phyloP scores from a whole-genome alignment of 2,888 invertebrate genomes.

The Oxystoma pomonae region DNA sequence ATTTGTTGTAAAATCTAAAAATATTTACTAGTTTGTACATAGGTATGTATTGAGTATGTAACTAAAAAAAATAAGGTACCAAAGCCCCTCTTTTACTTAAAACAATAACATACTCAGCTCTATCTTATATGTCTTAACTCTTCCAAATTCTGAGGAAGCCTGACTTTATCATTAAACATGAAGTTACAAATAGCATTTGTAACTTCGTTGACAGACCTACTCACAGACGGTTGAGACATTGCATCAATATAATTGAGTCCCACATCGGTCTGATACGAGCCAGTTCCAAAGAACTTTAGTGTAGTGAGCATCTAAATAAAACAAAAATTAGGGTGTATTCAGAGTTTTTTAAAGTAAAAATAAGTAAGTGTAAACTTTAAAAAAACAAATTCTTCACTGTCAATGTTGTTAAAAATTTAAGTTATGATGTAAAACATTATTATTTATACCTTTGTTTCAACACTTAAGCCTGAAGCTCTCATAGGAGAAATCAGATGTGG shows the following conservation, averaged over 20 bases:
- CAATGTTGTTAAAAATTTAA: background rate
- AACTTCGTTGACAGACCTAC: background rate
- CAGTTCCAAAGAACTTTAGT: background rate
- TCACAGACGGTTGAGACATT: background rate
- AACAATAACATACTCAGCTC: background rate
- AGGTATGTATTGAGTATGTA: no score
- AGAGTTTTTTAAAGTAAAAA: no score
- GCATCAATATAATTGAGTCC: background rate
- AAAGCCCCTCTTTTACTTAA: no score
- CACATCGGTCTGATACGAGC: background rate
- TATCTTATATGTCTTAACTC: background rate
- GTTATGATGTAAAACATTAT: background rate
- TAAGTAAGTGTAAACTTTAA: no score
- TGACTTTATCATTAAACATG: background rate
- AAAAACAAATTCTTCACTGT: no score
- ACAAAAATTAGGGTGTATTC: background rate
- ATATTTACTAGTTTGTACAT: no score
- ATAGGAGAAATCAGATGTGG: background rate
- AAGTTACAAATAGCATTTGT: background rate
- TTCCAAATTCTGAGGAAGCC: background rate
- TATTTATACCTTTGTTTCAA: background rate
- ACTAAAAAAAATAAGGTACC: no score
- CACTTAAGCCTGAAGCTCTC: background rate
- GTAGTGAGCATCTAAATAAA: background rate
- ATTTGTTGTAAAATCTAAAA: background rate